Percentiles rank a stretch among this genome's conserved stretches.
These are phyloP conservation scores for Emys orbicularis DNA, from an alignment of 2,797 vertebrate species.

Conservation along the genomic window DNA sequence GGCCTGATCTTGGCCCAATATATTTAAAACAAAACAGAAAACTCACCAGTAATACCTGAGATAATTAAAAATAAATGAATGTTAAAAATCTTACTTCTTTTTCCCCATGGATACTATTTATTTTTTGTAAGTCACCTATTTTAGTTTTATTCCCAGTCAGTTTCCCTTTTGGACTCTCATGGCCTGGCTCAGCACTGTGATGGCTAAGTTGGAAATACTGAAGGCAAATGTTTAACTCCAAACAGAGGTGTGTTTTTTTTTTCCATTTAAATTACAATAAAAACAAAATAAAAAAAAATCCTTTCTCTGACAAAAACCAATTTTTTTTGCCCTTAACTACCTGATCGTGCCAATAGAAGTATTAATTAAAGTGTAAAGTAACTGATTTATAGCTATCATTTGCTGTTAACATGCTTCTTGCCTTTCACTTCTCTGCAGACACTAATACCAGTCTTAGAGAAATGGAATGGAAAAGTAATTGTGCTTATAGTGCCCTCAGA, in stretches of 20 bases:
- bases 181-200: not conserved
- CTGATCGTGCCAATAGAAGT: not conserved
- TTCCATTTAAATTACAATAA: not conserved
- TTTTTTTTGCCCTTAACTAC: not conserved
- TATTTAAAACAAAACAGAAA: not conserved
- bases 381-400: not conserved
- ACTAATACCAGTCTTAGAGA: not conserved
- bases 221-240: not conserved
- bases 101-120: not conserved
- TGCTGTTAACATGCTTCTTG: not conserved
- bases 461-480: not conserved
- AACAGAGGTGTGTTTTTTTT: not conserved
- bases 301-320: not conserved
- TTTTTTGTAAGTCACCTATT: not conserved
- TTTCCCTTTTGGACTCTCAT: not conserved
- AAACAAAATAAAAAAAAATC: not conserved
- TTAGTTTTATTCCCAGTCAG: not conserved
- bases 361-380: not conserved
- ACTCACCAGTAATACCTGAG: not conserved
- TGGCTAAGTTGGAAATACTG: not conserved
- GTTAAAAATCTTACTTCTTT: not conserved
- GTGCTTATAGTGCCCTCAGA: accelerated
- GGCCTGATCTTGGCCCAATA: not conserved
- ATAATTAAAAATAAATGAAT: not conserved
- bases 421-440: not conserved